A percentile compares a stretch with the other conserved stretches of the same genome.
These are phyloP conservation scores for Xestia sexstrigata DNA, from an alignment of 2,888 invertebrate species.

Conservation along the genomic window DNA sequence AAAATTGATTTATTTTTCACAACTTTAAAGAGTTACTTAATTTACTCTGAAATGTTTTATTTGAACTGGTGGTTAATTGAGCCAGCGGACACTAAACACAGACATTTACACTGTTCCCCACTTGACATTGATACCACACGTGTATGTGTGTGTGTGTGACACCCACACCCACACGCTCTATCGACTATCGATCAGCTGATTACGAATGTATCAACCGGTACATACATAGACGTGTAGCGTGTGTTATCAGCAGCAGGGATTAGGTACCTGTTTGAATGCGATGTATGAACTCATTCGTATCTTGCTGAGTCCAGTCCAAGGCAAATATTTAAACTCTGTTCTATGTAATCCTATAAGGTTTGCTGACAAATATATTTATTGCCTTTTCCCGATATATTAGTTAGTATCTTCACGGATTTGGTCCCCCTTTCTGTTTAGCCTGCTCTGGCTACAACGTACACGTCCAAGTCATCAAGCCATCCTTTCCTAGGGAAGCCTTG, in stretches of 20 bases:
- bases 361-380: conserved; percentile 10
- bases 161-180: conserved; percentile 33
- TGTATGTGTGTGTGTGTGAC: conserved; percentile 2
- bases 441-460: not conserved
- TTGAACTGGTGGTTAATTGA: not conserved
- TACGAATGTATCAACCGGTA: conserved; percentile 21
- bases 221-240: not conserved
- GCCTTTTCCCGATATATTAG: too few relatives aligned
- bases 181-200: conserved; percentile 61
- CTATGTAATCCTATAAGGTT: conserved; percentile 10
- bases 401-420: too few relatives aligned
- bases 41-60: not conserved
- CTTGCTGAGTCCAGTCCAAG: conserved; percentile 38
- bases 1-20: not conserved
- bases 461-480: not conserved
- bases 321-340: conserved; percentile 39
- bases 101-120: conserved; percentile 21
- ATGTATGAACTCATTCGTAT: conserved; percentile 25
- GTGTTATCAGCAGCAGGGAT: conserved; percentile 47
- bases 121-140: conserved; percentile 48
- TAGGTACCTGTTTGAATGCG: conserved; percentile 49
- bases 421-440: not conserved
- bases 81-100: conserved; percentile 13
- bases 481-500: not conserved
- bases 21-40: not conserved